Conservation (phyloP, 2,888 invertebrate species). For the Yponomeuta sedellus region DNA sequence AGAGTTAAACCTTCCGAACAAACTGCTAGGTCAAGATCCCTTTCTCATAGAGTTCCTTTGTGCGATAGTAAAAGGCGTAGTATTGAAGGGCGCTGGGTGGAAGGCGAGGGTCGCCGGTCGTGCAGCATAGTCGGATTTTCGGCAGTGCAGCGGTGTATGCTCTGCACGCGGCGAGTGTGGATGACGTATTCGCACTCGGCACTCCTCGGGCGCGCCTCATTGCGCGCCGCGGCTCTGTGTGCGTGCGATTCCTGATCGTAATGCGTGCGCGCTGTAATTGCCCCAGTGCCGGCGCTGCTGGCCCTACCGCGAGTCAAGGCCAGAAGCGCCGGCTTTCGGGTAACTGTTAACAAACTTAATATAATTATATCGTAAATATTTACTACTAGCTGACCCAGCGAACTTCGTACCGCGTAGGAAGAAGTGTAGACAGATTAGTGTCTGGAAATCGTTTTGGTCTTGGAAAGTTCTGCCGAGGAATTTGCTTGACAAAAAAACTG, state of each 20-base stretch:
- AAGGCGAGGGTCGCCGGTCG: slow-evolving; percentile 44
- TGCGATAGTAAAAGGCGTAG: slow-evolving; percentile 67
- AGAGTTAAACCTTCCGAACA: slow-evolving; percentile 61
- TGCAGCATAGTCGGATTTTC: slow-evolving; percentile 4
- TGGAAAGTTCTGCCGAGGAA: too few relatives aligned
- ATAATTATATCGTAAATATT: too few relatives aligned
- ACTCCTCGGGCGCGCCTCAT: slow-evolving; percentile 19
- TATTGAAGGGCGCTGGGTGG: slow-evolving; percentile 57
- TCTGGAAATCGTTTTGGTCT: too few relatives aligned
- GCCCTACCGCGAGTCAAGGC: too few relatives aligned
- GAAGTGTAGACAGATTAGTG: too few relatives aligned
- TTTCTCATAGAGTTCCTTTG: slow-evolving; percentile 74
- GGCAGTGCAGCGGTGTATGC: not conserved
- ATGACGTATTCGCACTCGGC: slow-evolving; percentile 16
- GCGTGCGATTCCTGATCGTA: slow-evolving; percentile 44
- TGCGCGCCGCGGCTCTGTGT: slow-evolving; percentile 31
- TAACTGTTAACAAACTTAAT: too few relatives aligned
- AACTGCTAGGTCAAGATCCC: slow-evolving; percentile 76
- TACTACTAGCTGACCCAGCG: too few relatives aligned
- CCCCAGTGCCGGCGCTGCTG: slow-evolving; percentile 32
- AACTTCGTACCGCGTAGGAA: too few relatives aligned
- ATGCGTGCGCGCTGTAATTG: slow-evolving; percentile 62
- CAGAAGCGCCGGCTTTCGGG: too few relatives aligned
- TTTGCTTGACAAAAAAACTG: too few relatives aligned
- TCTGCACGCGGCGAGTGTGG: not conserved